Percentiles rank a stretch among this genome's conserved stretches.
Conservation (phyloP, 2,888 invertebrate species). For the Eristalis arbustorum region DNA sequence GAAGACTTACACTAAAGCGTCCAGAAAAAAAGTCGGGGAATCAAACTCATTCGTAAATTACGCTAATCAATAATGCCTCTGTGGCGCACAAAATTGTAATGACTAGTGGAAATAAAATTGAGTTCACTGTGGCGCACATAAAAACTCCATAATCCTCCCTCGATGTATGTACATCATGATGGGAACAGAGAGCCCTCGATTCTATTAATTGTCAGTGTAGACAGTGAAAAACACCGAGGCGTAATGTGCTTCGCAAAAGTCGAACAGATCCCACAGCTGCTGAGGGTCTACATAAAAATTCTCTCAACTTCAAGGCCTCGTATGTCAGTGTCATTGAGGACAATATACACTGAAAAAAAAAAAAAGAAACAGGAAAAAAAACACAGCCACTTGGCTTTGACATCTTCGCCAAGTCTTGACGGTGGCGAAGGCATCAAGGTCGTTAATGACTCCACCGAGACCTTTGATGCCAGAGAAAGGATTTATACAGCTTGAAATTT, state of each 20-base stretch:
- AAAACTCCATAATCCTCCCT: not conserved
- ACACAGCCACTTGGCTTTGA: not conserved
- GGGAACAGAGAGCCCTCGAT: too few relatives aligned
- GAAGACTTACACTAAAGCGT: not conserved
- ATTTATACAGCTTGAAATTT: not conserved
- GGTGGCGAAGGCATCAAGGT: not conserved
- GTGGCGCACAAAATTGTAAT: not conserved
- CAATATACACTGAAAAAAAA: not conserved
- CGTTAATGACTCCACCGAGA: not conserved
- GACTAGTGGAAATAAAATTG: not conserved
- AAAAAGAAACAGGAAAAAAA: not conserved
- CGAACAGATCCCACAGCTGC: not conserved
- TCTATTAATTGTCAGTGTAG: not conserved
- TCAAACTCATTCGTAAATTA: not conserved
- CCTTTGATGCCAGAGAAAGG: not conserved
- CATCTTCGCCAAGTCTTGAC: not conserved
- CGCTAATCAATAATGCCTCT: not conserved
- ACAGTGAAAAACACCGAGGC: not conserved
- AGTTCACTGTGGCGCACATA: not conserved
- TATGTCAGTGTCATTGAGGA: not conserved
- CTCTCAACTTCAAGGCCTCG: not conserved
- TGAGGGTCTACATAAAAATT: not conserved
- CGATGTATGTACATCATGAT: not conserved
- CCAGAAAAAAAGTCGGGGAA: not conserved
- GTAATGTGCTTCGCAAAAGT: not conserved